Base-by-base conservation (phyloP, 2,113 vertebrate species). In the Tetrax tetrax region DNA sequence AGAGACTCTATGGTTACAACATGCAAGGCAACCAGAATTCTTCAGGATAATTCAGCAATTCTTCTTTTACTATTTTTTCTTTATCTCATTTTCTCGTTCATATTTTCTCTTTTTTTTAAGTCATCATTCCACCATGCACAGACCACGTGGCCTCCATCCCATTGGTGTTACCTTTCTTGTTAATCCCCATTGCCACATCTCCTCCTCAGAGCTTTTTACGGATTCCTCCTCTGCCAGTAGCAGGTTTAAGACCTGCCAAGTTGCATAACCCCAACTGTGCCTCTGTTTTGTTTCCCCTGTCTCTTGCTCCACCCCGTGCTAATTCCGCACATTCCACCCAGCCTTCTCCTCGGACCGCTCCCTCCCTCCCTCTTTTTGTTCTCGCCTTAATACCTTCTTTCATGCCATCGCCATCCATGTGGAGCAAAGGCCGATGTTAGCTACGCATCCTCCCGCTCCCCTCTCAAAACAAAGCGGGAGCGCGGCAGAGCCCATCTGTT, bases 301-400 rank as follows among this genome's bases (percentile, higher is more conserved):
- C 91, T 92, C 90, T 93, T 93, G 92, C 96, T 96, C 93, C 95
- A 95, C 92, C 94, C 89, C 27, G 23, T 83, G 83, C 89, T 92
- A 95, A 96, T 96, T 96, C 95, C 83, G 4, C 78, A 86, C 96
- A 97, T 97, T 97, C 96, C 96, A 90, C 61, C 6, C 87, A 17
- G 82, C 92, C 84, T 95, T 95, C 94, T 24, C 68, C 61, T 63
- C 45, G 0, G 31, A 92, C 93, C 83, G 12, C 93, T 92, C 94
- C 94, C 89, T 96, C 94, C 86, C 92, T 95, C 76, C 82, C 38
- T 90, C 56, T 28, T 84, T 71, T 77, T 63, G 10, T 79, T 87
- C 82, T 83, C 8, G 18, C 68, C 43, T 63, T 27, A 71, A 4
- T 86, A 38, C 87, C 78, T 90, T 93, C 94, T 79, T 75, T 91